phyloP scores from a whole-genome alignment of 30 jellyfish, hydroid and myxozoan genomes.

The Hydra vulgaris region DNA sequence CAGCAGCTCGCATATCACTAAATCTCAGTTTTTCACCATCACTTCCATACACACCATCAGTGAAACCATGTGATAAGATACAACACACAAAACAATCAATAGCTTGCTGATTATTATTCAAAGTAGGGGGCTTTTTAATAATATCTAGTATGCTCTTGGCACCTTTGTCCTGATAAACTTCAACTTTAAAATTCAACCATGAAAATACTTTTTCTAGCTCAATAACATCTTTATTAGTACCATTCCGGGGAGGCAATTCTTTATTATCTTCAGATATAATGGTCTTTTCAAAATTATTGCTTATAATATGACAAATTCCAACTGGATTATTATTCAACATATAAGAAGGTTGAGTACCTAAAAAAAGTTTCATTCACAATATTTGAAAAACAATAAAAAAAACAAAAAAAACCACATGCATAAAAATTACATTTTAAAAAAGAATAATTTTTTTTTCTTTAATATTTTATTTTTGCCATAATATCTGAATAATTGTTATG shows the following conservation, averaged over 20 bases:
- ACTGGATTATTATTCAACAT: too few species aligned
- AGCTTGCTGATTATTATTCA: too few species aligned
- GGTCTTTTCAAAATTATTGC: not conserved
- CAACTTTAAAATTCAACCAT: slow-evolving; percentile 14
- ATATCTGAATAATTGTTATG: too few species aligned
- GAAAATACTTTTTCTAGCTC: not conserved
- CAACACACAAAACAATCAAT: slow-evolving; percentile 31
- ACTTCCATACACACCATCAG: slow-evolving; percentile 23
- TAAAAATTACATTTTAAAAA: too few species aligned
- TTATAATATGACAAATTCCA: slow-evolving; percentile 7
- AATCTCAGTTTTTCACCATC: slow-evolving; percentile 15
- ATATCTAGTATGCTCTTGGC: not conserved
- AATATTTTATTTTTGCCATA: too few species aligned
- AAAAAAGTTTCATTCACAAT: too few species aligned
- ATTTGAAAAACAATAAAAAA: too few species aligned
- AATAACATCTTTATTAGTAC: slow-evolving; percentile 2
- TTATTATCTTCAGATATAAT: not conserved
- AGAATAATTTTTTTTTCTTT: too few species aligned
- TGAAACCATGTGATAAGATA: slow-evolving; percentile 30
- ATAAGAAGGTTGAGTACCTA: too few species aligned
- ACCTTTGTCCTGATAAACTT: not conserved
- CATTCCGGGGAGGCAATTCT: not conserved
- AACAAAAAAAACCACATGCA: too few species aligned
- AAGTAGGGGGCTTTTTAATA: too few species aligned
- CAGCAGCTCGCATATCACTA: not conserved